Evolutionary conservation across 2,888 invertebrate species (phyloP).

Genomic region (Phalera bucephala): DNA sequence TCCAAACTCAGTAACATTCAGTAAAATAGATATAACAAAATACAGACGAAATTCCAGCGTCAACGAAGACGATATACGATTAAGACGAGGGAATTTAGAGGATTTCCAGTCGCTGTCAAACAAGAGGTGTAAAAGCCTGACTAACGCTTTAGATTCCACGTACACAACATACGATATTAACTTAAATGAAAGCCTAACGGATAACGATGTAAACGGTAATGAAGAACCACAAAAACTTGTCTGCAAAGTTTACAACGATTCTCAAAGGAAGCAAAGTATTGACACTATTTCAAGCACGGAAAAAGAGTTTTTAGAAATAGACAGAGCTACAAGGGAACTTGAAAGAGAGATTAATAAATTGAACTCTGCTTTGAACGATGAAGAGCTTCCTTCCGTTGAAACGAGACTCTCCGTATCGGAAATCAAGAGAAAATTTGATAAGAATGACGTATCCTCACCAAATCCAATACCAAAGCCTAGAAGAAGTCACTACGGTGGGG

Average conservation of each 20-base stretch:
- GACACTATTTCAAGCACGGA: slow-evolving; percentile 74
- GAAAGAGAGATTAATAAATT: slow-evolving; percentile 75
- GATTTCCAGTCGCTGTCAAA: slow-evolving; percentile 64
- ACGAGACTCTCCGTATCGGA: slow-evolving; percentile 66
- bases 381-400: slow-evolving; percentile 55
- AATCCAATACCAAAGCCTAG: slow-evolving; percentile 84
- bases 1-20: slow-evolving; percentile 53
- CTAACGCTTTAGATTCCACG: slow-evolving; percentile 54
- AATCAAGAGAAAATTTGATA: slow-evolving; percentile 80
- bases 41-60: slow-evolving; percentile 76
- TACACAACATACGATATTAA: slow-evolving; percentile 68
- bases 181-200: slow-evolving; percentile 53
- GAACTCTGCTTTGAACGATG: slow-evolving; percentile 72
- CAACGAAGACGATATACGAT: slow-evolving; percentile 69
- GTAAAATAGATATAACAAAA: slow-evolving; percentile 66
- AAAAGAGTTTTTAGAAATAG: slow-evolving; percentile 76
- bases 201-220: slow-evolving; percentile 61
- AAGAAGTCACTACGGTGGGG: slow-evolving; percentile 73
- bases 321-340: slow-evolving; percentile 68
- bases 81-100: slow-evolving; percentile 71
- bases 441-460: slow-evolving; percentile 70
- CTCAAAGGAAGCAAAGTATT: slow-evolving; percentile 62
- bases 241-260: slow-evolving; percentile 65
- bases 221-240: slow-evolving; percentile 67
- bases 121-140: slow-evolving; percentile 73